phyloP scores from a whole-genome alignment of 2,113 vertebrate species.

The Chaenocephalus aceratus region DNA sequence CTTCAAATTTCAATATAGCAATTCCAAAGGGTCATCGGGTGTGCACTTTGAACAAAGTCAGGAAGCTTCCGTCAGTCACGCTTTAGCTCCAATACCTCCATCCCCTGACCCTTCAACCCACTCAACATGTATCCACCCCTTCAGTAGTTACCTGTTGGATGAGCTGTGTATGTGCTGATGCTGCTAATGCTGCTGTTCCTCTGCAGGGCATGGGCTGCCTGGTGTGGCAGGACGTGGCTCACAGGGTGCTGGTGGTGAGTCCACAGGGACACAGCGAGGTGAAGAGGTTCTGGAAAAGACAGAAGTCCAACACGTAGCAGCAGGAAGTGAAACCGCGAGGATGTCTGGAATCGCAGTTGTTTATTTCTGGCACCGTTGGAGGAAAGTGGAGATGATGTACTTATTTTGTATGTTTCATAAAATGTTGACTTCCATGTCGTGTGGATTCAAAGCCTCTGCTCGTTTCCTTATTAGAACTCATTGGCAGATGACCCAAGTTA shows the following conservation, averaged over 20 bases:
- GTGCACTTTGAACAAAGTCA: too few species aligned
- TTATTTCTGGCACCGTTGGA: not conserved
- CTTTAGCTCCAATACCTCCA: too few species aligned
- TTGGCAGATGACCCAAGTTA: not conserved
- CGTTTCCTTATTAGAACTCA: not conserved
- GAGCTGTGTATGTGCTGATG: not conserved
- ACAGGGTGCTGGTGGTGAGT: conserved; percentile 91
- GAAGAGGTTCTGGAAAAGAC: conserved; percentile 94
- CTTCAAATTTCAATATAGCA: too few species aligned
- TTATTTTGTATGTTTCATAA: conserved; percentile 42
- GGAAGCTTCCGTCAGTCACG: too few species aligned
- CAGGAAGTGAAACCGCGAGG: not conserved
- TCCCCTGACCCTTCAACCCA: too few species aligned
- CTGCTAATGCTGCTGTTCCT: conserved; percentile 13
- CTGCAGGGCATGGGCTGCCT: conserved; percentile 89
- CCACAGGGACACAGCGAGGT: conserved; percentile 91
- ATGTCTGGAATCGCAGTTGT: not conserved
- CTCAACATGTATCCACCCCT: too few species aligned
- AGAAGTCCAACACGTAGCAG: conserved; percentile 84
- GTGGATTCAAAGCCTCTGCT: conserved; percentile 15
- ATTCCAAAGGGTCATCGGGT: too few species aligned
- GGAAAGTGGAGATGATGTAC: not conserved
- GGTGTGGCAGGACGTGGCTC: conserved; percentile 89
- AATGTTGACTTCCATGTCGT: not conserved
- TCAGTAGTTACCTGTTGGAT: too few species aligned